Evolutionary conservation across 2,888 invertebrate genomes (phyloP).

Genomic region (Zootermopsis nevadensis): DNA sequence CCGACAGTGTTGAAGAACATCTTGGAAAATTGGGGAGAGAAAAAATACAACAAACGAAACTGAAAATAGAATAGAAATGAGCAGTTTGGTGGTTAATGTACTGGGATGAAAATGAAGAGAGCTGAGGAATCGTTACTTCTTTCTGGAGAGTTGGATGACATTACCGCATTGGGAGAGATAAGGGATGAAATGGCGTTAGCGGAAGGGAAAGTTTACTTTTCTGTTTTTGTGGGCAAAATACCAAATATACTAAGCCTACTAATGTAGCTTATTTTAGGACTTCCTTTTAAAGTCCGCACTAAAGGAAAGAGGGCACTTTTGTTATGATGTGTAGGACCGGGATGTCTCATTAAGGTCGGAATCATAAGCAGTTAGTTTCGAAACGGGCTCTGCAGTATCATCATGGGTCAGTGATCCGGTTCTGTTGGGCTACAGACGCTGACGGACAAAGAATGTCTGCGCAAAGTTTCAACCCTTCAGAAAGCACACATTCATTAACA

Average conservation of each 20-base stretch:
- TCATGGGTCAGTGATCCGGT: too few relatives aligned
- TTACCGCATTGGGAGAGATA: slow-evolving; percentile 18
- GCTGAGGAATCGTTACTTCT: not conserved
- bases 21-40: slow-evolving; percentile 17
- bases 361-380: not conserved
- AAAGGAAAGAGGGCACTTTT: not conserved
- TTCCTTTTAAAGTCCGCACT: not conserved
- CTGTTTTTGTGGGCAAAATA: slow-evolving; percentile 15
- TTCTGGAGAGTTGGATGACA: not conserved
- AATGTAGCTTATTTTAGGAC: not conserved
- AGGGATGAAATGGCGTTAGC: not conserved
- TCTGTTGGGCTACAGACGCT: too few relatives aligned
- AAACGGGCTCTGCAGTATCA: too few relatives aligned
- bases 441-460: too few relatives aligned
- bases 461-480: too few relatives aligned
- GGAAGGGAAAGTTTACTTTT: not conserved
- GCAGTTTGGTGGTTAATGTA: slow-evolving; percentile 34
- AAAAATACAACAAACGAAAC: slow-evolving; percentile 27
- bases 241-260: slow-evolving; percentile 24
- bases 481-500: too few relatives aligned
- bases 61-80: slow-evolving; percentile 34
- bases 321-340: not conserved
- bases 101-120: slow-evolving; percentile 3
- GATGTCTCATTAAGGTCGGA: not conserved
- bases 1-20: slow-evolving; percentile 2